Evolutionary conservation across 2,888 invertebrate species (phyloP).

Genomic region (Acleris emargana): DNA sequence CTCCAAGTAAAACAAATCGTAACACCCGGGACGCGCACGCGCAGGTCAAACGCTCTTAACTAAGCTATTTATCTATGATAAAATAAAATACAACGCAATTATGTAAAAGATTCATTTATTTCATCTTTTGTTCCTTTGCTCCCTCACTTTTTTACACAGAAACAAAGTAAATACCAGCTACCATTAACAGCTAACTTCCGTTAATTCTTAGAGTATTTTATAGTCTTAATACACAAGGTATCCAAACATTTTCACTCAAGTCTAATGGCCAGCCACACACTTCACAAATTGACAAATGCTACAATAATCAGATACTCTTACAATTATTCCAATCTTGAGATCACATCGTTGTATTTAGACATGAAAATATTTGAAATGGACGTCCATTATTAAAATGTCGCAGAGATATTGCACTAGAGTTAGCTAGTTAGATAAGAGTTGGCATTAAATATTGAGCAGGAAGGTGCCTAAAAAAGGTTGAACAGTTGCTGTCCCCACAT

Average conservation of each 20-base stretch:
- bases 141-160: conserved; percentile 14
- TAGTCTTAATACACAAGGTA: conserved; percentile 32
- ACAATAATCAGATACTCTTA: conserved; percentile 35
- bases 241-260: conserved; percentile 24
- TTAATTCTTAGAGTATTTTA: conserved; percentile 31
- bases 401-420: conserved; percentile 25
- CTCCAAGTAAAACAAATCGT: too few species aligned
- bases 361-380: conserved; percentile 37
- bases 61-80: too few species aligned
- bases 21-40: too few species aligned
- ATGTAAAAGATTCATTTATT: conserved; percentile 34
- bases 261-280: conserved; percentile 29
- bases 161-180: conserved; percentile 27
- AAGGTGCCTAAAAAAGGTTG: neutral
- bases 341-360: conserved; percentile 43
- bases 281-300: conserved; percentile 32
- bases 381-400: conserved; percentile 34
- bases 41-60: too few species aligned
- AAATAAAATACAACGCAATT: conserved; percentile 15
- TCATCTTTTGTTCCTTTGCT: conserved; percentile 25
- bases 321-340: conserved; percentile 49
- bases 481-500: too few species aligned
- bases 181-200: conserved; percentile 26
- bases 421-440: too few species aligned
- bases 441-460: neutral